A percentile compares a stretch with the other conserved stretches of the same genome.
Evolutionary conservation across 2,888 invertebrate genomes (phyloP).

Genomic region (Eudiplozoon nipponicum): DNA sequence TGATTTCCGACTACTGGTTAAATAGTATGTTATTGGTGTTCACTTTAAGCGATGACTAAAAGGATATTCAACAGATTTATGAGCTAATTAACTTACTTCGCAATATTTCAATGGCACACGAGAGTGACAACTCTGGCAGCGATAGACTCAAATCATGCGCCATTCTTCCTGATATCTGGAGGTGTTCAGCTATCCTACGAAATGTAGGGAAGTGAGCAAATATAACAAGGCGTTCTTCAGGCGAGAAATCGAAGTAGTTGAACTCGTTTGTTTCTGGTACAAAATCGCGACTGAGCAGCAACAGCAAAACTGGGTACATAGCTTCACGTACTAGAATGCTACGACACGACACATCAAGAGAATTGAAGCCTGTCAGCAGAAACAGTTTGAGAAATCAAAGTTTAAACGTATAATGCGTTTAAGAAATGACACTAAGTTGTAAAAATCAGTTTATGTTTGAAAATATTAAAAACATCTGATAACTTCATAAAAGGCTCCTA

Average conservation of each 20-base stretch:
- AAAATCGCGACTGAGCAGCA: slow-evolving; percentile 12
- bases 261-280: slow-evolving; percentile 11
- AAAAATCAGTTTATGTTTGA: no score
- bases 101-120: slow-evolving; percentile 13
- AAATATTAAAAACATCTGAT: no score
- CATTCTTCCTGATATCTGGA: slow-evolving; percentile 7
- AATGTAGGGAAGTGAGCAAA: slow-evolving; percentile 7
- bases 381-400: no score
- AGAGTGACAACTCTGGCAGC: slow-evolving; percentile 6
- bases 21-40: no score
- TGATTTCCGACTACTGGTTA: no score
- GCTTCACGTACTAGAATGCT: slow-evolving; percentile 11
- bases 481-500: no score
- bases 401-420: no score
- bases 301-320: slow-evolving; percentile 14
- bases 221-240: slow-evolving; percentile 8
- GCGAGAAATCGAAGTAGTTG: slow-evolving; percentile 14
- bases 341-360: background rate
- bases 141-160: slow-evolving; percentile 9
- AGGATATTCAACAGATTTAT: no score
- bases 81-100: no score
- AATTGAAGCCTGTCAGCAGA: background rate
- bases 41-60: no score
- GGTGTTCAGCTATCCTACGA: slow-evolving; percentile 7
- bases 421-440: no score